Evolutionary conservation across 2,797 vertebrate genomes (phyloP).

Genomic region (Acanthurus leucopareius): DNA sequence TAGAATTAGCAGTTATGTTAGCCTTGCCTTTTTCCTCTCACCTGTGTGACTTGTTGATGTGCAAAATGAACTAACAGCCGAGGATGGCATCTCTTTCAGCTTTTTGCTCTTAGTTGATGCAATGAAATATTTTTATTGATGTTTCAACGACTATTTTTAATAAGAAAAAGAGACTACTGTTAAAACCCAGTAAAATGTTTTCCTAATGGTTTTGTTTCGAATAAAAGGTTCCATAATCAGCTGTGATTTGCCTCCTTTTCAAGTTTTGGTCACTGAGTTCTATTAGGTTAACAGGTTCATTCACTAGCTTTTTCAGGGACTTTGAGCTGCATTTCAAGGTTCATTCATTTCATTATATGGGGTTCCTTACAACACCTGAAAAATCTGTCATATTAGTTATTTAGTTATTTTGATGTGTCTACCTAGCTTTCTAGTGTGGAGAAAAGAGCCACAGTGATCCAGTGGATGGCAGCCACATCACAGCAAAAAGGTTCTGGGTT

Average conservation of each 20-base stretch:
- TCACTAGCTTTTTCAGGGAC: neutral
- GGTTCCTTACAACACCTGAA: too few relatives aligned
- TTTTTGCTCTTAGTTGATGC: slow-evolving; percentile 57
- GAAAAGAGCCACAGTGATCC: too few relatives aligned
- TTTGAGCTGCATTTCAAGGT: neutral
- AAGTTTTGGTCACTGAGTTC: neutral
- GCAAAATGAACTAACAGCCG: neutral
- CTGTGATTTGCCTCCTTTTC: neutral
- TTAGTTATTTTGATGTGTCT: too few relatives aligned
- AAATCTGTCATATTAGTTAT: too few relatives aligned
- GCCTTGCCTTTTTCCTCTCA: slow-evolving; percentile 1
- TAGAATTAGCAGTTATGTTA: neutral
- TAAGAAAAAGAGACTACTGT: slow-evolving; percentile 72
- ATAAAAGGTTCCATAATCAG: slow-evolving; percentile 68
- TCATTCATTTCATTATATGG: too few relatives aligned
- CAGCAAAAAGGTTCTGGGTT: too few relatives aligned
- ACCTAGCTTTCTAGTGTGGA: too few relatives aligned
- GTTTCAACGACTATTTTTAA: slow-evolving; percentile 66
- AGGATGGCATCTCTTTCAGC: slow-evolving; percentile 13
- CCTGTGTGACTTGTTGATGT: slow-evolving; percentile 18
- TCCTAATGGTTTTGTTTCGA: slow-evolving; percentile 62
- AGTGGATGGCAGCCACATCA: too few relatives aligned
- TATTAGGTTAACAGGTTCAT: neutral
- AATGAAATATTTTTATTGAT: slow-evolving; percentile 70
- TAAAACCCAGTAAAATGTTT: slow-evolving; percentile 45